Conservation (phyloP, 1,140 invertebrate species). For the Lethocerus indicus region DNA sequence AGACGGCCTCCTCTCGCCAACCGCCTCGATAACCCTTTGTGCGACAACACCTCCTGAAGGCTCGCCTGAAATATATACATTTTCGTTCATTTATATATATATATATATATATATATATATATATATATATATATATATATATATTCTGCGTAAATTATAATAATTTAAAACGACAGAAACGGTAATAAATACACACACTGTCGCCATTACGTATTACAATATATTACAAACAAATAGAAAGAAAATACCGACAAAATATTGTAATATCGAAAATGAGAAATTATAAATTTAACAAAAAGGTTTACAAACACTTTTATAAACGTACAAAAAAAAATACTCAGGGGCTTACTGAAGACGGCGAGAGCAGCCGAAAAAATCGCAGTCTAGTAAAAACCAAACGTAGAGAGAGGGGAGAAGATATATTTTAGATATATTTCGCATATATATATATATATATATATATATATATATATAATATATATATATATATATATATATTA, state of each 20-base stretch:
- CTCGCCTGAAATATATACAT: constrained; percentile 32
- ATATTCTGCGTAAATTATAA: neutral
- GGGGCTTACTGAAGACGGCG: too few relatives aligned
- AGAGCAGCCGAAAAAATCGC: too few relatives aligned
- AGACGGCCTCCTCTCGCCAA: constrained; percentile 40
- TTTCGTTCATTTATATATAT: neutral
- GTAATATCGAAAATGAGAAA: too few relatives aligned
- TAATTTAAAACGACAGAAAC: neutral
- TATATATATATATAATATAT: too few relatives aligned
- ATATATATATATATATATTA: too few relatives aligned
- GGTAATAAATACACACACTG: neutral
- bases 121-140: neutral
- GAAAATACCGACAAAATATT: neutral
- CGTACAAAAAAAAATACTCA: too few relatives aligned
- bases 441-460: too few relatives aligned
- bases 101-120: neutral
- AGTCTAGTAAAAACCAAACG: too few relatives aligned
- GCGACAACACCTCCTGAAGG: constrained; percentile 75
- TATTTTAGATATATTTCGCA: too few relatives aligned
- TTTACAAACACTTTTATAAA: too few relatives aligned
- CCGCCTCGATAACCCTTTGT: constrained; percentile 72
- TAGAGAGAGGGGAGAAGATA: too few relatives aligned
- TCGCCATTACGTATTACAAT: neutral
- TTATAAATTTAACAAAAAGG: too few relatives aligned
- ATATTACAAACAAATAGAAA: neutral